Percentiles rank a stretch among this genome's conserved stretches.
These are phyloP conservation scores for Agapornis canus DNA, from an alignment of 2,797 vertebrate species.

Conservation along the genomic window DNA sequence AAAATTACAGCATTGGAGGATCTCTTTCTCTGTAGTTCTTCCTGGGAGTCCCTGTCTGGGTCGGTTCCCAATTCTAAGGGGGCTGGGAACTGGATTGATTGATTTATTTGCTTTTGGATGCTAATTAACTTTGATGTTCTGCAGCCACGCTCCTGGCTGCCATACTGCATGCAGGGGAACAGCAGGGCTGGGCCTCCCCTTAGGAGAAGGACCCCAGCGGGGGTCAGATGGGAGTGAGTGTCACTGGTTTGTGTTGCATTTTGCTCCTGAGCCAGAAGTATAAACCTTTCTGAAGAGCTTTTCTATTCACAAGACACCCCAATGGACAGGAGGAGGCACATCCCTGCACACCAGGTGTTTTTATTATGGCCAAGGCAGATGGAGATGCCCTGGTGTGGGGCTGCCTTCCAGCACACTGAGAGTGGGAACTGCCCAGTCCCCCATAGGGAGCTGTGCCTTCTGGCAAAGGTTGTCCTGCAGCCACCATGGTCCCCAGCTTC, in stretches of 20 bases:
- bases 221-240: not conserved
- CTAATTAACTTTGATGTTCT: slow-evolving; percentile 29
- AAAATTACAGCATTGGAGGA: slow-evolving; percentile 54
- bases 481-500: not conserved
- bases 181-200: not conserved
- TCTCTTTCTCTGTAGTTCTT: slow-evolving; percentile 24
- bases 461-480: not conserved
- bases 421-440: not conserved
- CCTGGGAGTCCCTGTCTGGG: slow-evolving; percentile 26
- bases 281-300: not conserved
- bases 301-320: not conserved
- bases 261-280: not conserved
- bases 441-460: not conserved
- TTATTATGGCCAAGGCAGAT: not conserved
- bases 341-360: not conserved
- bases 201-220: not conserved
- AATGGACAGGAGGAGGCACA: fast-evolving
- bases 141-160: not conserved
- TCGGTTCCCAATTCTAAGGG: slow-evolving; percentile 36
- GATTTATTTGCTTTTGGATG: slow-evolving; percentile 24
- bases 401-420: not conserved
- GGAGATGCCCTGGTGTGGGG: not conserved
- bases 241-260: not conserved
- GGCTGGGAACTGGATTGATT: not conserved
- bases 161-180: not conserved